These are phyloP conservation scores for Philhelius pedissequus DNA, from an alignment of 2,888 invertebrate genomes.

Conservation along the genomic window DNA sequence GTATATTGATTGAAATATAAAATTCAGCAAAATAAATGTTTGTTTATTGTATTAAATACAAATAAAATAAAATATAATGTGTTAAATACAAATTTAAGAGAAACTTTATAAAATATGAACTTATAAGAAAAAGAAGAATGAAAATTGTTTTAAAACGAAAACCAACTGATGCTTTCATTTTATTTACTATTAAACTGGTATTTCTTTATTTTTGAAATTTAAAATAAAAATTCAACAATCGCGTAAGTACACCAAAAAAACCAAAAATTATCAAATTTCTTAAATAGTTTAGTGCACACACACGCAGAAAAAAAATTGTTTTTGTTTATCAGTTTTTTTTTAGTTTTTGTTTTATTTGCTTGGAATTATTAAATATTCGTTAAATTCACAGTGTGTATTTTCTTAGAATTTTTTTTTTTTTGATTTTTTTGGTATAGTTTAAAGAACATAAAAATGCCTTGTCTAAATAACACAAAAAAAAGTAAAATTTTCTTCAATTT, in stretches of 20 bases:
- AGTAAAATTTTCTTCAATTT: not conserved
- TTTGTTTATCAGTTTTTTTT: constrained; percentile 5
- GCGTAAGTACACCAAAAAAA: constrained; percentile 51
- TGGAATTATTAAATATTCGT: constrained; percentile 4
- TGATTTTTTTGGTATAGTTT: constrained; percentile 29
- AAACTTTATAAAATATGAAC: constrained; percentile 49
- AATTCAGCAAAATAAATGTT: constrained; percentile 11
- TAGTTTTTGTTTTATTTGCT: constrained; percentile 8
- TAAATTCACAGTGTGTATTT: constrained; percentile 6
- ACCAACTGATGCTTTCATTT: constrained; percentile 59
- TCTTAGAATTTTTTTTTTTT: not conserved
- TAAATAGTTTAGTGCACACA: constrained; percentile 5
- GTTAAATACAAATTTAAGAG: constrained; percentile 60
- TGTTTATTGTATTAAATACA: constrained; percentile 42
- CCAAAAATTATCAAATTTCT: constrained; percentile 8
- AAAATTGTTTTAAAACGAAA: constrained; percentile 53
- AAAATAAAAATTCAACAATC: not conserved
- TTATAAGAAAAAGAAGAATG: constrained; percentile 41
- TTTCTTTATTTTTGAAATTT: not conserved
- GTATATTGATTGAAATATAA: constrained; percentile 4
- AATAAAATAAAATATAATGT: constrained; percentile 18
- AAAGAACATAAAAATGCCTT: too few species aligned
- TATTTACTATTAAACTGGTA: constrained; percentile 2
- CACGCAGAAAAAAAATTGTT: not conserved
- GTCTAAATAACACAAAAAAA: constrained; percentile 11